These are phyloP conservation scores for Dipodomys stephensi DNA, from an alignment of 2,113 vertebrate genomes.

Conservation along the genomic window DNA sequence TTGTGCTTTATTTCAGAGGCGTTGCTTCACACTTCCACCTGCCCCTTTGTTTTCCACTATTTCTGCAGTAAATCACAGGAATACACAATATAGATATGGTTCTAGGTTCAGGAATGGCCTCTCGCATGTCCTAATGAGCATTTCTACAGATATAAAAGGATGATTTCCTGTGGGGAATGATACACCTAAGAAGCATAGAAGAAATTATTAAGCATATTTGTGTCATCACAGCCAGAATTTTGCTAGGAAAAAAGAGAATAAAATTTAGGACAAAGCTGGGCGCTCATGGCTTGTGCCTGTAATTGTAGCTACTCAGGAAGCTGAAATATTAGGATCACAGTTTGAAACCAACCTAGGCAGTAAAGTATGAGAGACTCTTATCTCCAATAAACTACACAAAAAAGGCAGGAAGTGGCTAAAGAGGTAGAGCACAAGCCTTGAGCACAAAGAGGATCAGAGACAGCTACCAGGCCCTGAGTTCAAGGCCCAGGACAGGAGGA, in stretches of 20 bases:
- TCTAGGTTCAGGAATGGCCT: background rate
- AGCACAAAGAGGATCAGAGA: no score
- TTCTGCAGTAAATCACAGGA: conserved; percentile 87
- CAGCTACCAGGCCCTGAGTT: no score
- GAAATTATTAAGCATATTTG: background rate
- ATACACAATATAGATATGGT: conserved; percentile 85
- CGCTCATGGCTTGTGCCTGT: no score
- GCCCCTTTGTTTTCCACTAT: conserved; percentile 80
- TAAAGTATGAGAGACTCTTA: no score
- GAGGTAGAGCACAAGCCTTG: no score
- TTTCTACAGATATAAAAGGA: background rate
- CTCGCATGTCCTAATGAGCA: background rate
- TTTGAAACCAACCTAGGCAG: no score
- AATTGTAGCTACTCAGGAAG: no score
- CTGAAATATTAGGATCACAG: no score
- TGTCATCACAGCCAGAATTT: background rate
- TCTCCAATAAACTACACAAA: no score
- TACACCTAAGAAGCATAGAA: background rate
- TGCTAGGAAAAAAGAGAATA: background rate
- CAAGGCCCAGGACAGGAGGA: no score
- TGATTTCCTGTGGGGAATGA: background rate
- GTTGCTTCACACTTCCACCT: conserved; percentile 87
- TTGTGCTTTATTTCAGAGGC: conserved; percentile 88
- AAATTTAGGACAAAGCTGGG: background rate
- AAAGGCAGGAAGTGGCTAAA: no score